Evolutionary conservation across 2,797 vertebrate species (phyloP), one percentile per base, ranked within the genome.

Genomic region (Hypotaenidia philippensis): DNA sequence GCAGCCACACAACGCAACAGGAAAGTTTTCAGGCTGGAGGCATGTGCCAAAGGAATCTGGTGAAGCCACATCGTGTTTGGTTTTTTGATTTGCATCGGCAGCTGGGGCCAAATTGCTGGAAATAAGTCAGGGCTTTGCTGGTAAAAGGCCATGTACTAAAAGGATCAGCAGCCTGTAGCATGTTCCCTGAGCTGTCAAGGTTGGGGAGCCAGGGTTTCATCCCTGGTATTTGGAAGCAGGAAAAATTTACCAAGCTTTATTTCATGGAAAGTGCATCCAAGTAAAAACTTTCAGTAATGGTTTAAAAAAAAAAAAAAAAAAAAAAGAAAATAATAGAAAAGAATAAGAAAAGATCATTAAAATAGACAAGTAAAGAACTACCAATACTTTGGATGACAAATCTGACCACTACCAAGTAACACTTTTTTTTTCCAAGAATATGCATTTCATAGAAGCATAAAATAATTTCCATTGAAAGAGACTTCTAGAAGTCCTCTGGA

Each of bases 201-300:
- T 3, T 57, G 53, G 18, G 55, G 9, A 89, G 38, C n/a, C 31
- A 81, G 29, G 52, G 11, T 60, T 80, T 83, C 55, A 53, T 50
- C 41, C 64, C 26, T 10, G 23, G 3, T 12, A 61, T 86, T 78
- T 20, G 53, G 69, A 59, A 63, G 15, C 21, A 80, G 69, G 49
- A 47, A 79, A 50, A 59, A n/a, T 32, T 49, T 59, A 40, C 31
- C 2, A 4, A 31, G 16, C 2, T 71, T 80, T 23, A 6, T 66
- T 68, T 64, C 0, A 0, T 32, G 59, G 65, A 45, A 61, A 71
- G 31, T 1, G 7, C 2, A 1, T 26, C 41, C 29, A 34, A 27
- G 47, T 21, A 74, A 50, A 57, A 53, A 72, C 45, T 31, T 36
- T 5, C 23, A 79, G 47, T 47, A 53, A 49, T 10, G 8, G 4